A percentile compares a stretch with the other conserved stretches of the same genome.
These are phyloP conservation scores for Unio delphinus DNA, from an alignment of 2,888 invertebrate species.

Conservation along the genomic window DNA sequence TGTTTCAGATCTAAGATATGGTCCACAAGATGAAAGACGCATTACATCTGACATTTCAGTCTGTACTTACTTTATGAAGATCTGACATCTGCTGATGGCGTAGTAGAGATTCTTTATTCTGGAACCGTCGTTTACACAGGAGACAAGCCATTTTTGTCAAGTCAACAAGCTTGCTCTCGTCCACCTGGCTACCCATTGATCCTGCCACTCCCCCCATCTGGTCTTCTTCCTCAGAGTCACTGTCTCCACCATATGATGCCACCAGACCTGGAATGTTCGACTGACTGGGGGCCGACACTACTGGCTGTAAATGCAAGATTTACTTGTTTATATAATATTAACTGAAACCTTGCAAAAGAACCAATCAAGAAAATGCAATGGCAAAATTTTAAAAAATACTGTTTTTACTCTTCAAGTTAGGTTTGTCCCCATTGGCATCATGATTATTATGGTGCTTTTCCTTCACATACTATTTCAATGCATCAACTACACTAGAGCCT, in stretches of 20 bases:
- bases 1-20: too few species aligned
- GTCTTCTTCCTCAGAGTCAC: slow-evolving; percentile 78
- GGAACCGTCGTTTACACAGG: slow-evolving; percentile 95
- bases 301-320: slow-evolving; percentile 12
- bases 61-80: slow-evolving; percentile 81
- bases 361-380: too few species aligned
- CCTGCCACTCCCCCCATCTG: slow-evolving; percentile 36
- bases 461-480: too few species aligned
- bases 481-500: background rate
- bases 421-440: too few species aligned
- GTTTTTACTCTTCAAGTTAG: too few species aligned
- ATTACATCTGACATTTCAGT: slow-evolving; percentile 1
- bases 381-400: too few species aligned
- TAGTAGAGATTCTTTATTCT: slow-evolving; percentile 88
- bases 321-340: background rate
- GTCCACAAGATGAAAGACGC: background rate
- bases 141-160: slow-evolving; percentile 91
- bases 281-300: slow-evolving; percentile 12
- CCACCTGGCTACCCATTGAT: slow-evolving; percentile 63
- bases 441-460: too few species aligned
- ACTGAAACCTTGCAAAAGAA: too few species aligned
- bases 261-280: slow-evolving; percentile 74
- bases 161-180: slow-evolving; percentile 78
- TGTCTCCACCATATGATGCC: slow-evolving; percentile 85
- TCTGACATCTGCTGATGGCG: slow-evolving; percentile 94